These are phyloP conservation scores for Paracyclopina nana DNA, from an alignment of 1,140 invertebrate species.

Conservation along the genomic window DNA sequence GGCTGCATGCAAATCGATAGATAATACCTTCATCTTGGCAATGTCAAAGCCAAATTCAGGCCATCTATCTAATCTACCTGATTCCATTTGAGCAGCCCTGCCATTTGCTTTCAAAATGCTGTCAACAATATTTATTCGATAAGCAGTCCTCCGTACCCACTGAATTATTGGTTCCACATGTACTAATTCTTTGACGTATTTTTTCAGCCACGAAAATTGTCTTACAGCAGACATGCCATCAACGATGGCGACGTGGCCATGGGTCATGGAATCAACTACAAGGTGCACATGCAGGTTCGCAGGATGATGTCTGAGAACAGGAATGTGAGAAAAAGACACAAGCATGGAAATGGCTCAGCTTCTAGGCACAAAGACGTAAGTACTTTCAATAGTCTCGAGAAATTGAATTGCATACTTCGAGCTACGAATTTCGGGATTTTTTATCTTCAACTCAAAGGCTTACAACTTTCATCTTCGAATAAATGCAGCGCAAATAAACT, in stretches of 20 bases:
- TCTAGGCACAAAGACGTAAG: not conserved
- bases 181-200: not conserved
- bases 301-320: constrained; percentile 47
- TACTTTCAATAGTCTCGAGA: constrained; percentile 13
- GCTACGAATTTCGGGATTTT: not conserved
- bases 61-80: no score
- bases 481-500: not conserved
- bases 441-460: not conserved
- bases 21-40: no score
- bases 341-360: constrained; percentile 42
- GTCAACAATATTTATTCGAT: no score
- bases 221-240: constrained; percentile 73
- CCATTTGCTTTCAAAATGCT: no score
- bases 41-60: no score
- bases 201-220: constrained; percentile 59
- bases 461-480: not conserved
- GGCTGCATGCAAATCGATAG: no score
- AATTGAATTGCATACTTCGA: constrained; percentile 1
- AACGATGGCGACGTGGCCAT: constrained; percentile 65
- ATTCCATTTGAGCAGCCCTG: no score
- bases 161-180: not conserved
- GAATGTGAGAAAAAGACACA: constrained; percentile 55
- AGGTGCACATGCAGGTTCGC: constrained; percentile 72
- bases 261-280: constrained; percentile 56
- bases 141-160: no score